Percentiles rank a stretch among this genome's conserved stretches.
These are phyloP conservation scores for Amblyornis subalaris DNA, from an alignment of 2,113 vertebrate genomes.

Conservation along the genomic window DNA sequence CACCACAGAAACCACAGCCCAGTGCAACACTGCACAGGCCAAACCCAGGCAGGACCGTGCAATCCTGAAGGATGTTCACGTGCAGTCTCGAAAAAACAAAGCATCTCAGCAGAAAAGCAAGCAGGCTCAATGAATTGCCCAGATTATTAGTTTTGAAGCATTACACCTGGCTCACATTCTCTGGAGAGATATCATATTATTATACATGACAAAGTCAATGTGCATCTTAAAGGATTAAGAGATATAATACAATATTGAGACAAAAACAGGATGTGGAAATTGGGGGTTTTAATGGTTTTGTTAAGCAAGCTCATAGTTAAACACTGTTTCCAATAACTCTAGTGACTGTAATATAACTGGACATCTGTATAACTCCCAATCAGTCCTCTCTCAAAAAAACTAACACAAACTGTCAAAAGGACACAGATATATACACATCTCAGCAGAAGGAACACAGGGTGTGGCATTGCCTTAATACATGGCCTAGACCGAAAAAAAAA, in stretches of 20 bases:
- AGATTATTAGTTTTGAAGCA: background rate
- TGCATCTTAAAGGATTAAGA: background rate
- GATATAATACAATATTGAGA: background rate
- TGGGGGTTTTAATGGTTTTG: background rate
- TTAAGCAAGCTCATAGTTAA: background rate
- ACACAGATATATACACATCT: background rate
- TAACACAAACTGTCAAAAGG: background rate
- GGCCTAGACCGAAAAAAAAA: background rate
- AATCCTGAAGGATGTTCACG: background rate
- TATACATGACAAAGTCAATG: background rate
- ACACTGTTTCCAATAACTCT: background rate
- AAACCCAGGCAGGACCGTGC: fast-evolving
- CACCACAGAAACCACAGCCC: background rate
- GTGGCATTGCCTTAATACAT: background rate
- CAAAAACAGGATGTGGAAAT: background rate
- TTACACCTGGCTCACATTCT: background rate
- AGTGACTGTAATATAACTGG: background rate
- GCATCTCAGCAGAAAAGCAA: background rate
- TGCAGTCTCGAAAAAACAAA: background rate
- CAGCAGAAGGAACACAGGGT: background rate
- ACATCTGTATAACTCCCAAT: background rate
- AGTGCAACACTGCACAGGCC: fast-evolving
- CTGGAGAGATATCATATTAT: background rate
- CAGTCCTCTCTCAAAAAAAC: background rate
- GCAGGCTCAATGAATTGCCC: background rate